Evolutionary conservation across 2,888 invertebrate genomes (phyloP).

Genomic region (Himalopsyche japonica): DNA sequence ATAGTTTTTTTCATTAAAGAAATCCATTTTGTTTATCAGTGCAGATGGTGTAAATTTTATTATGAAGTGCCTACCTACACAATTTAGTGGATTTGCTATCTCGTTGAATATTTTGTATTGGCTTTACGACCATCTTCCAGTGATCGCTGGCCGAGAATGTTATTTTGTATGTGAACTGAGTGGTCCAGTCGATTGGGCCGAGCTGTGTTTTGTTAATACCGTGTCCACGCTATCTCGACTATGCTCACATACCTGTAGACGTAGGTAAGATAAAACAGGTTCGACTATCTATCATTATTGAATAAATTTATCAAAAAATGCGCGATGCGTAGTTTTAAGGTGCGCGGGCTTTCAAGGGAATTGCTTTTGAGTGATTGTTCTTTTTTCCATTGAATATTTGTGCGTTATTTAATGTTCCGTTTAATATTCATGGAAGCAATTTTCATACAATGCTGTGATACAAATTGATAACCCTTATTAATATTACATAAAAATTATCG

Average conservation of each 20-base stretch:
- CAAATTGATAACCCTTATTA: too few relatives aligned
- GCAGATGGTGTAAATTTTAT: neutral
- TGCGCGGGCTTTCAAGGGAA: constrained; percentile 15
- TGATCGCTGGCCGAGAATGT: neutral
- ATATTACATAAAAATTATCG: too few relatives aligned
- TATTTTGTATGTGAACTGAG: neutral
- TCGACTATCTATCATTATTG: constrained; percentile 41
- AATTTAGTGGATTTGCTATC: neutral
- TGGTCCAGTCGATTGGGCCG: neutral
- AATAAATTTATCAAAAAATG: constrained; percentile 41
- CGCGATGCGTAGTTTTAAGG: constrained; percentile 40
- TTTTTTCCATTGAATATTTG: neutral
- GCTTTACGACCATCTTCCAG: neutral
- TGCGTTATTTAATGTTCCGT: neutral
- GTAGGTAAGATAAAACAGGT: constrained; percentile 41
- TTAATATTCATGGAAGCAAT: too few relatives aligned
- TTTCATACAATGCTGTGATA: too few relatives aligned
- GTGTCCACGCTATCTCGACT: constrained; percentile 36
- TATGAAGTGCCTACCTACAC: neutral
- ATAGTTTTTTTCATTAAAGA: neutral
- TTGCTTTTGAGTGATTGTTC: neutral
- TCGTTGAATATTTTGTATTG: neutral
- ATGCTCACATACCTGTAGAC: constrained; percentile 37
- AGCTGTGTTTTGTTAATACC: constrained; percentile 29
- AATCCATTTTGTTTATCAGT: neutral